These are phyloP conservation scores for Thaumetopoea pityocampa DNA, from an alignment of 1,140 invertebrate species.

Conservation along the genomic window DNA sequence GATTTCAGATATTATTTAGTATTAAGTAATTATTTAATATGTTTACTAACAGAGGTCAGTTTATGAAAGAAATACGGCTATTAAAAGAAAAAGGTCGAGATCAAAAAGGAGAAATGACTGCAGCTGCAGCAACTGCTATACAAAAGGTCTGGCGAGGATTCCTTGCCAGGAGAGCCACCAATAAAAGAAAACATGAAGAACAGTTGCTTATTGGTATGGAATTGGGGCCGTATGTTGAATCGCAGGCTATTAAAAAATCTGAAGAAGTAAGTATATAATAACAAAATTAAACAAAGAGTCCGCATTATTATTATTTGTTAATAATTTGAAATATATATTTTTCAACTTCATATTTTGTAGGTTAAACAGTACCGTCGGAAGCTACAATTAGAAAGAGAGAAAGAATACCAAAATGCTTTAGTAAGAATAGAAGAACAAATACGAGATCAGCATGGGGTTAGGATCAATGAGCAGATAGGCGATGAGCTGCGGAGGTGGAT, in stretches of 20 bases:
- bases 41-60: conserved; percentile 81
- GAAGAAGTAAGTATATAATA: conserved; percentile 45
- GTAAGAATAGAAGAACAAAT: conserved; percentile 78
- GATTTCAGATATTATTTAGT: not conserved
- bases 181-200: conserved; percentile 85
- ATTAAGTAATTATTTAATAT: not conserved
- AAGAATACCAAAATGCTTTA: conserved; percentile 79
- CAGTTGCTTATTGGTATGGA: conserved; percentile 91
- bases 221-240: conserved; percentile 70
- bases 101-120: conserved; percentile 73
- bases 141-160: conserved; percentile 91
- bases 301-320: not conserved
- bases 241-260: conserved; percentile 57
- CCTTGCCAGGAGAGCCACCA: conserved; percentile 81
- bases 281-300: not conserved
- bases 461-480: conserved; percentile 88
- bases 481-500: conserved; percentile 92
- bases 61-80: conserved; percentile 91
- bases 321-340: not conserved
- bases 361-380: conserved; percentile 77
- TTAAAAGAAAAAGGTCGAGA: conserved; percentile 85
- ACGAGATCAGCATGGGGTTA: conserved; percentile 78
- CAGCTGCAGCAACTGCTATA: conserved; percentile 84
- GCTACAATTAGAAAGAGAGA: conserved; percentile 78
- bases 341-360: conserved; percentile 34